phyloP scores from a whole-genome alignment of 2,113 vertebrate species.

The Capreolus pygargus region DNA sequence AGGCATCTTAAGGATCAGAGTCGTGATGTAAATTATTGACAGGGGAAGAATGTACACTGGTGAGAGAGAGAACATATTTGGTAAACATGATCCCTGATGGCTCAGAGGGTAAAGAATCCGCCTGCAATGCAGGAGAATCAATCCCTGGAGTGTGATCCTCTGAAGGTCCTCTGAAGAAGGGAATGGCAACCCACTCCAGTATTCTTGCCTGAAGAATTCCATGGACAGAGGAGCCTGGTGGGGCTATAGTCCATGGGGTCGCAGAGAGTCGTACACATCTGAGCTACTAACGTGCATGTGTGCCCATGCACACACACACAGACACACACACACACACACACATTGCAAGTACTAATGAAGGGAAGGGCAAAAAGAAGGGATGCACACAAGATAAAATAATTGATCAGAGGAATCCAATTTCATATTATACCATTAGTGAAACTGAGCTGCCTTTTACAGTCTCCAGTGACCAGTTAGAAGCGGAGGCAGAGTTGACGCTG shows the following conservation, averaged over 20 bases:
- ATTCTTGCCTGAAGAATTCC: background rate
- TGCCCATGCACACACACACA: background rate
- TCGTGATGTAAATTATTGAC: background rate
- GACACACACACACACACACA: background rate
- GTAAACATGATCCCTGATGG: background rate
- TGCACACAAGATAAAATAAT: background rate
- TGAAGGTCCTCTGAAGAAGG: background rate
- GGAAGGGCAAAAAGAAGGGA: background rate
- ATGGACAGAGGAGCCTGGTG: background rate
- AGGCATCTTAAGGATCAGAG: background rate
- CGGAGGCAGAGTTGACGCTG: background rate
- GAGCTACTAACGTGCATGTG: background rate
- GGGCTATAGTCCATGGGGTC: background rate
- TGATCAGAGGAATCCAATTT: background rate
- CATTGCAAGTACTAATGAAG: background rate
- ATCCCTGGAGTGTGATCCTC: background rate
- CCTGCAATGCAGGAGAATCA: background rate
- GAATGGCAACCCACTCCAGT: background rate
- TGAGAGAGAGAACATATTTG: background rate
- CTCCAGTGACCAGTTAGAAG: background rate
- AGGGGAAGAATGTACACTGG: background rate
- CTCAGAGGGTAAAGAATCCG: background rate
- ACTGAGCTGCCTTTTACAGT: background rate
- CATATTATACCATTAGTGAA: background rate
- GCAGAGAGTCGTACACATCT: rapidly evolving